Percentiles rank a stretch among this genome's conserved stretches.
phyloP scores from a whole-genome alignment of 2,113 vertebrate genomes.

The Microcebus lehilahytsara region DNA sequence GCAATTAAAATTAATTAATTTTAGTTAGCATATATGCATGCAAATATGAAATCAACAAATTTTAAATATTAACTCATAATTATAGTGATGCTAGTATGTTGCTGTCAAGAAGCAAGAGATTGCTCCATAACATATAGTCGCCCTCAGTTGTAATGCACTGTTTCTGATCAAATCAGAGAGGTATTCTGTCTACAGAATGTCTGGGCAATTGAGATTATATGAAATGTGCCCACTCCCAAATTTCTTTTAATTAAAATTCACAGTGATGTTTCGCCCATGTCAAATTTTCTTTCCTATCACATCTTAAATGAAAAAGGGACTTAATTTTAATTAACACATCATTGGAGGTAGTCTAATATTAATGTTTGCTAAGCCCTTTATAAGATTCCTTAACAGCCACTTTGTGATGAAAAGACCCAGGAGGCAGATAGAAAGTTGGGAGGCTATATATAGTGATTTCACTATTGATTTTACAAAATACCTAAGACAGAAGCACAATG shows the following conservation, averaged over 20 bases:
- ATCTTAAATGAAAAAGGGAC: slow-evolving; percentile 59
- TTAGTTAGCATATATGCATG: slow-evolving; percentile 84
- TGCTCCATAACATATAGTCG: slow-evolving; percentile 53
- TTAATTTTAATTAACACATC: slow-evolving; percentile 73
- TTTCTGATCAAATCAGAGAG: slow-evolving; percentile 16
- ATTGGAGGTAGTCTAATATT: slow-evolving; percentile 65
- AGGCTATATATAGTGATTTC: slow-evolving; percentile 51
- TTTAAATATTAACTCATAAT: slow-evolving; percentile 86
- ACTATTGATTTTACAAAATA: slow-evolving; percentile 59
- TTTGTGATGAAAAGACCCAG: slow-evolving; percentile 58
- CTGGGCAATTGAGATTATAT: slow-evolving; percentile 44
- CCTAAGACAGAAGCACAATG: neutral
- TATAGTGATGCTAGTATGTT: slow-evolving; percentile 77
- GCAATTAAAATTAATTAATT: slow-evolving; percentile 90
- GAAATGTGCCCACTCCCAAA: neutral
- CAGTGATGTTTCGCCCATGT: slow-evolving; percentile 42
- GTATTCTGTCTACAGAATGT: slow-evolving; percentile 39
- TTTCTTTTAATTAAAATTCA: slow-evolving; percentile 62
- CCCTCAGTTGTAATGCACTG: slow-evolving; percentile 43
- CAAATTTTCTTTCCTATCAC: slow-evolving; percentile 49
- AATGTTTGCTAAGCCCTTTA: slow-evolving; percentile 58
- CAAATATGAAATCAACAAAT: slow-evolving; percentile 86
- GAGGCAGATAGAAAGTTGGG: slow-evolving; percentile 28
- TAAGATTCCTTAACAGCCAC: slow-evolving; percentile 64
- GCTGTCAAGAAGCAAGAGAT: slow-evolving; percentile 64